Base-by-base conservation (phyloP, 1,140 invertebrate genomes). In the Leguminivora glycinivorella region DNA sequence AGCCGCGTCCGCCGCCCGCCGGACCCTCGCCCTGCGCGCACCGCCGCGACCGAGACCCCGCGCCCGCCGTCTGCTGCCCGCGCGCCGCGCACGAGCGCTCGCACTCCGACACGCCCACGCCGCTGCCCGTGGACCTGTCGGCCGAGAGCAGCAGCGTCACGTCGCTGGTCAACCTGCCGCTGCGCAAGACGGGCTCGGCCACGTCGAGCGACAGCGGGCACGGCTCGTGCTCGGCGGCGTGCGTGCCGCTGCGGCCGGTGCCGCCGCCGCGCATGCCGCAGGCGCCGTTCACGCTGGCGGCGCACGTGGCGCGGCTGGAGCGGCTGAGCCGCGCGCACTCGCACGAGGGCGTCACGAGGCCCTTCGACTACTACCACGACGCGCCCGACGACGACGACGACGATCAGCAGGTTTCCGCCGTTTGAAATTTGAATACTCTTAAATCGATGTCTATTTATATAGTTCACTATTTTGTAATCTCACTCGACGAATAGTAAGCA, bases 71-170 rank as follows among this genome's bases (percentile, higher is more conserved):
- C 38, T 87, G 88, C 67, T 92, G 90, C 70, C 83, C 88, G 6
- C 82, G 90, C 6, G 85, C 93, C 6, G 95, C 95, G 89, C 96
- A 98, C 85, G 97, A 97, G 86, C 94, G 97, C 66, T 97, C 96
- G 10, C 96, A 98, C 88, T 98, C 96, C n/a, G 97, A 98, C 84
- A 97, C 97, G 4, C 96, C 95, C 5, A 95, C 94, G 76, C 94
- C 96, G n/a, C 92, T 96, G 71, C 95, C 96, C 2, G 97, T 99
- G 17, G 96, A 98, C 87, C 93, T 99, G 52, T 98, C 96, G 70
- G 96, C 97, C 10, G 98, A 99, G 90, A 98, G 97, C 85, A 98
- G 97, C 86, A 98, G 97, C 89, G 98, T 99, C 67, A 98, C 98
- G 29, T 97, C 96, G 76, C 93, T 98, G 74, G 96, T 96, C 79